Evolutionary conservation across 2,888 invertebrate genomes (phyloP).

Genomic region (Octodonta nipae): DNA sequence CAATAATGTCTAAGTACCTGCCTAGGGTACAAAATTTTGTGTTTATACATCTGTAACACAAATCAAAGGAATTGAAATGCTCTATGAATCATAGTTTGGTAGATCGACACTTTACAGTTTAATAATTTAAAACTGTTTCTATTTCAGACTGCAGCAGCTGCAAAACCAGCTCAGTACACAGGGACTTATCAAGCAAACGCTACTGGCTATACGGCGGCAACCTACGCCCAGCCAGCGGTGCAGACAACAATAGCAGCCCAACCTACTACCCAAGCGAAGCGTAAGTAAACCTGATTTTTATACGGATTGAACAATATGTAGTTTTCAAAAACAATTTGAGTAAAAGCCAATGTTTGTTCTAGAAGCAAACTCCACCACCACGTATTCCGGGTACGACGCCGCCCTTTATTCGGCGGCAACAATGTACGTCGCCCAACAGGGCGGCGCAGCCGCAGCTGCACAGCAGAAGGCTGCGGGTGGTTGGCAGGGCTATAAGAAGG

Average conservation of each 20-base stretch:
- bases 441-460: slow-evolving; percentile 29
- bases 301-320: no score
- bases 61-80: no score
- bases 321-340: neutral
- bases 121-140: no score
- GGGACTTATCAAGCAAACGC: slow-evolving; percentile 45
- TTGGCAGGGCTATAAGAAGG: slow-evolving; percentile 50
- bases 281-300: slow-evolving; percentile 35
- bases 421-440: slow-evolving; percentile 82
- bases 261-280: slow-evolving; percentile 43
- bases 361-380: slow-evolving; percentile 50
- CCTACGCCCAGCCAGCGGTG: slow-evolving; percentile 39
- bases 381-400: slow-evolving; percentile 81
- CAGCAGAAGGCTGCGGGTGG: slow-evolving; percentile 44
- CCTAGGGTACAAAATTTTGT: no score
- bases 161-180: slow-evolving; percentile 45
- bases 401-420: slow-evolving; percentile 91
- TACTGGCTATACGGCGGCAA: slow-evolving; percentile 37
- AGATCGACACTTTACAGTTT: no score
- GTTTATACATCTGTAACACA: no score
- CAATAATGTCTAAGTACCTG: no score
- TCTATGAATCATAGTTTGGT: no score
- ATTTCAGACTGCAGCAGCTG: slow-evolving; percentile 34
- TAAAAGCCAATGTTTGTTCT: slow-evolving; percentile 6
- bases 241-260: slow-evolving; percentile 46